phyloP scores from a whole-genome alignment of 2,888 invertebrate genomes.

The Halictus quadricinctus region DNA sequence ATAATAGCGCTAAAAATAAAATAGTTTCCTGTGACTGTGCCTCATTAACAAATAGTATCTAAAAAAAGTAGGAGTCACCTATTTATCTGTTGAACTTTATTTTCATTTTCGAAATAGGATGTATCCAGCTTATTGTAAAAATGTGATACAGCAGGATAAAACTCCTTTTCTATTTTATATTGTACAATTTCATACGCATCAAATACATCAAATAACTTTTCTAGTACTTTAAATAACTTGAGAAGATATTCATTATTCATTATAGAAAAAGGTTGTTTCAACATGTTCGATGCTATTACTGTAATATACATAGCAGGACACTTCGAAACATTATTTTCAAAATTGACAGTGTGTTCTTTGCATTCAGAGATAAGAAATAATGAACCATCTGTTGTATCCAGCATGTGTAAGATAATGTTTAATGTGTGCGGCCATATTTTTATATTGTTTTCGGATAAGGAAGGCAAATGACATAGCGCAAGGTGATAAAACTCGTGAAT shows the following conservation, averaged over 20 bases:
- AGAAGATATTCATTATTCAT: constrained; percentile 76
- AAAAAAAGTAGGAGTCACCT: constrained; percentile 68
- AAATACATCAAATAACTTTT: constrained; percentile 73
- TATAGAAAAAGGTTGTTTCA: constrained; percentile 79
- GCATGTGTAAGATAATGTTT: constrained; percentile 74
- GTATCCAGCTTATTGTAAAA: constrained; percentile 78
- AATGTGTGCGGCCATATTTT: constrained; percentile 78
- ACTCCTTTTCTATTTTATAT: constrained; percentile 67
- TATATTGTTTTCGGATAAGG: constrained; percentile 62
- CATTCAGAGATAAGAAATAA: constrained; percentile 74
- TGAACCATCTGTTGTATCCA: constrained; percentile 75
- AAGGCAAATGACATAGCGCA: constrained; percentile 72
- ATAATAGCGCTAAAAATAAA: constrained; percentile 73
- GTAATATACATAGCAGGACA: constrained; percentile 73
- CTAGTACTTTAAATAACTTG: constrained; percentile 73
- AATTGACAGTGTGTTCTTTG: constrained; percentile 65
- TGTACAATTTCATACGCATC: constrained; percentile 73
- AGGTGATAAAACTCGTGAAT: constrained; percentile 75
- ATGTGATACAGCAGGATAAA: constrained; percentile 76
- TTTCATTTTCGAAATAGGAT: constrained; percentile 78
- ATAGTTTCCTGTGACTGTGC: constrained; percentile 3
- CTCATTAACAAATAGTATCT: background rate
- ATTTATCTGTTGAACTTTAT: constrained; percentile 76
- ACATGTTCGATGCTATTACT: constrained; percentile 70
- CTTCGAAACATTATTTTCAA: constrained; percentile 57